Evolutionary conservation across 2,888 invertebrate genomes (phyloP).

Genomic region (Anagyrus pseudococci): DNA sequence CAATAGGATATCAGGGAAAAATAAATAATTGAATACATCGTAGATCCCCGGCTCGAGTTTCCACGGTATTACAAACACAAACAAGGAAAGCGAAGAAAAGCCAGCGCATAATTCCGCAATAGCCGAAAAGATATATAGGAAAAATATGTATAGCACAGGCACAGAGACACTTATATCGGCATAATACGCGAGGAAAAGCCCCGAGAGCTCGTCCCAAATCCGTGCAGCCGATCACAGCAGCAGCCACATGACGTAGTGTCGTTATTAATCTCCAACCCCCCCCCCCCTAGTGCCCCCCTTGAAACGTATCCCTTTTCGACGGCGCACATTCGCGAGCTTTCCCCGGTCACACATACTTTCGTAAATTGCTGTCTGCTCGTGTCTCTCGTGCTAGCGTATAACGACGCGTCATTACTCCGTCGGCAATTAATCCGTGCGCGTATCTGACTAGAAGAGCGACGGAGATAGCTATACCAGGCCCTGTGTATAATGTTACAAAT

Average conservation of each 20-base stretch:
- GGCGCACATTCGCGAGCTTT: conserved; percentile 27
- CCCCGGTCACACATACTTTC: conserved; percentile 39
- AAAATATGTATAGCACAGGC: conserved; percentile 8
- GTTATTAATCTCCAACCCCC: conserved; percentile 39
- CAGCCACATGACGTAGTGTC: conserved; percentile 36
- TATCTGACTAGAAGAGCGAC: too few species aligned
- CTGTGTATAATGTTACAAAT: conserved; percentile 44
- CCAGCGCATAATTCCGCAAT: background rate
- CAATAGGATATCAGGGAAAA: too few species aligned
- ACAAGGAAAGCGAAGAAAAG: background rate
- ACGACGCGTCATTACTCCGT: conserved; percentile 51
- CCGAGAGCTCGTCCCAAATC: conserved; percentile 22
- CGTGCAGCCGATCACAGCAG: conserved; percentile 17
- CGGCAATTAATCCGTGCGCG: conserved; percentile 55
- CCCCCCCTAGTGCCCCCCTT: too few species aligned
- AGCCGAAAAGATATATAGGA: conserved; percentile 4
- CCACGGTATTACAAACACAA: too few species aligned
- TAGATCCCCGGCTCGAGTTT: too few species aligned
- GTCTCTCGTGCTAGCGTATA: conserved; percentile 36
- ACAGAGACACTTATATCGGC: background rate
- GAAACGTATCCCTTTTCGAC: conserved; percentile 39
- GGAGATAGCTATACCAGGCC: conserved; percentile 18
- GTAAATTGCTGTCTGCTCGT: conserved; percentile 36
- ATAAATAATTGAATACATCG: too few species aligned
- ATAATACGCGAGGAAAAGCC: conserved; percentile 25